Evolutionary conservation across 2,797 vertebrate genomes (phyloP).

Genomic region (Microctenopoma stevenorrisi): DNA sequence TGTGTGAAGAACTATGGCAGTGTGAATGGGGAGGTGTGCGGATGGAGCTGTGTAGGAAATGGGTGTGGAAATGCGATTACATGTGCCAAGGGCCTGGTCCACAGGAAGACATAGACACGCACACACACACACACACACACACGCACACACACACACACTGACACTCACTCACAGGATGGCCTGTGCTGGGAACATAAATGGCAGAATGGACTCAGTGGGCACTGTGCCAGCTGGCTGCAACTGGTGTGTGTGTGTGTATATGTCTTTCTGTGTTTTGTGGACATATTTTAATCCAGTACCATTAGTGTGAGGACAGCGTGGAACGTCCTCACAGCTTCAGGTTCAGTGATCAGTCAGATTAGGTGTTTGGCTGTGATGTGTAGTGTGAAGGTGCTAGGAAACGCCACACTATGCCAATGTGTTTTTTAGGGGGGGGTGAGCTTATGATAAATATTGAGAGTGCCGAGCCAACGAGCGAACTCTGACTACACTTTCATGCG

Average conservation of each 20-base stretch:
- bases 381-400: no score
- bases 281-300: not conserved
- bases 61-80: slow-evolving; percentile 51
- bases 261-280: slow-evolving; percentile 7
- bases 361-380: not conserved
- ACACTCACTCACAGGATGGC: slow-evolving; percentile 4
- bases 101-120: slow-evolving; percentile 41
- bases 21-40: slow-evolving; percentile 51
- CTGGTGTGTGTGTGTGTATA: slow-evolving; percentile 27
- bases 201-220: slow-evolving; percentile 53
- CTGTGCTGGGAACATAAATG: slow-evolving; percentile 54
- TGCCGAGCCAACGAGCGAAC: slow-evolving; percentile 5
- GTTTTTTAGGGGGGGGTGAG: not conserved
- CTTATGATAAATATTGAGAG: slow-evolving; percentile 23
- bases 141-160: no score
- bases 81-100: slow-evolving; percentile 43
- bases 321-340: no score
- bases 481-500: slow-evolving; percentile 13
- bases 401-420: not conserved
- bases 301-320: no score
- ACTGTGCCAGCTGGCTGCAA: slow-evolving; percentile 56
- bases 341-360: no score
- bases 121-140: slow-evolving; percentile 8
- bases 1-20: slow-evolving; percentile 19
- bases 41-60: slow-evolving; percentile 41